Conservation (phyloP, 2,113 vertebrate genomes). For the Euleptes europaea region DNA sequence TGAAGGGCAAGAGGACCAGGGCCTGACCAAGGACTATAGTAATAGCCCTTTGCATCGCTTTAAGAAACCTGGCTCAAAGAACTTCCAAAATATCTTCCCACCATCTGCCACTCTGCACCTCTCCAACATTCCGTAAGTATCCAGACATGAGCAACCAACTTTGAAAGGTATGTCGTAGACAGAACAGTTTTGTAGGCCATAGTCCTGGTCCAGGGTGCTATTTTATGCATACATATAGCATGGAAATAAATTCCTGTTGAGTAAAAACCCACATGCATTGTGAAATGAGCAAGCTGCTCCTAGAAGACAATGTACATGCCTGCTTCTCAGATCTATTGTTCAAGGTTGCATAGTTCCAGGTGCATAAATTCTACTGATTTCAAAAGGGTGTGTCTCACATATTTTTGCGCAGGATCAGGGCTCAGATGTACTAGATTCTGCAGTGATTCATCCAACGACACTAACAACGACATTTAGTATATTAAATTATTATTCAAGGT, state of each 20-base stretch:
- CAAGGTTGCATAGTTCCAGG: not conserved
- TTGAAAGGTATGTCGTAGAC: not conserved
- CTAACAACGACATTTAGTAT: too few species aligned
- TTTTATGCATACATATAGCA: not conserved
- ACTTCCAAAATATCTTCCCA: constrained; percentile 85
- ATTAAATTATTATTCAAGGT: too few species aligned
- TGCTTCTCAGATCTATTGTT: not conserved
- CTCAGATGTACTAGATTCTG: not conserved
- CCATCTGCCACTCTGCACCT: constrained; percentile 87
- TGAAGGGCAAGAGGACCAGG: constrained; percentile 78
- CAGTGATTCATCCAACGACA: not conserved
- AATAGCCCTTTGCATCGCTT: constrained; percentile 87
- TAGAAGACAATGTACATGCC: not conserved
- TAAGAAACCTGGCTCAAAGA: constrained; percentile 83
- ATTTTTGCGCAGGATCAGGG: not conserved
- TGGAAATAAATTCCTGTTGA: not conserved
- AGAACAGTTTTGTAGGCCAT: not conserved
- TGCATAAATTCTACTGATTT: not conserved
- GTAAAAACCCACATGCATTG: not conserved
- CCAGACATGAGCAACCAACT: not conserved
- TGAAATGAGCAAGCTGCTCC: not conserved
- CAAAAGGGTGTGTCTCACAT: not conserved
- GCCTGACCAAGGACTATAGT: constrained; percentile 84
- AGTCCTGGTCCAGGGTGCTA: not conserved
- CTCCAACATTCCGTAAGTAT: constrained; percentile 88